phyloP scores from a whole-genome alignment of 2,888 invertebrate genomes.

The Octodonta nipae region DNA sequence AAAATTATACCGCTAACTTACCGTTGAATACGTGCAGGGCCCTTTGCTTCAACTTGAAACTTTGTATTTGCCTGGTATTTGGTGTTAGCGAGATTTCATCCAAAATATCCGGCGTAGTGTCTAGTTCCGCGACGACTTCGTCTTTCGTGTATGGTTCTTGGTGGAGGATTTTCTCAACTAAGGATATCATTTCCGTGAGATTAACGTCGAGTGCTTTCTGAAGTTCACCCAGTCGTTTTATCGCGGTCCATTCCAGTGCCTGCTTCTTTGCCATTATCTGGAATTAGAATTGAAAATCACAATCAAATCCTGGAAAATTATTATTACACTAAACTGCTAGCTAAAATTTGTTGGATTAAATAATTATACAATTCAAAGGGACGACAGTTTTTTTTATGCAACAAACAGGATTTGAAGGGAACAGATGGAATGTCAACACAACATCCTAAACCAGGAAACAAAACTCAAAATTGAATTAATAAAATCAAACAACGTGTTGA shows the following conservation, averaged over 20 bases:
- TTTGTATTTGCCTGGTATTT: conserved; percentile 47
- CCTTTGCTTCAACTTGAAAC: conserved; percentile 70
- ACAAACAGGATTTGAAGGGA: too few relatives aligned
- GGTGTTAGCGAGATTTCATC: conserved; percentile 50
- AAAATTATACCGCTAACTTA: conserved; percentile 33
- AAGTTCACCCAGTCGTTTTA: conserved; percentile 58
- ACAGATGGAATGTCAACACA: too few relatives aligned
- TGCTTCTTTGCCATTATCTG: conserved; percentile 53
- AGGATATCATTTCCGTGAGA: conserved; percentile 54
- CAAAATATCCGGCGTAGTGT: conserved; percentile 47
- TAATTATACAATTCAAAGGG: too few relatives aligned
- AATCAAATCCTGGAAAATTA: too few relatives aligned
- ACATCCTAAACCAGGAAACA: too few relatives aligned
- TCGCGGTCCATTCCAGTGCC: conserved; percentile 48
- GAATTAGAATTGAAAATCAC: too few relatives aligned
- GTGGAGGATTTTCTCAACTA: conserved; percentile 51
- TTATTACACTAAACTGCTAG: too few relatives aligned
- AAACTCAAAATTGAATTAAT: too few relatives aligned
- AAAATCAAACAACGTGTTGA: too few relatives aligned
- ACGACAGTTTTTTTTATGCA: too few relatives aligned
- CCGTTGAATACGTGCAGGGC: conserved; percentile 80
- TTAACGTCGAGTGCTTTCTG: conserved; percentile 52
- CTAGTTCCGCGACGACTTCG: conserved; percentile 39
- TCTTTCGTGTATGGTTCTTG: conserved; percentile 52
- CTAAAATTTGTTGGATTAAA: too few relatives aligned